Base-by-base conservation (phyloP, 2,797 vertebrate species). In the Periophthalmus magnuspinnatus region DNA sequence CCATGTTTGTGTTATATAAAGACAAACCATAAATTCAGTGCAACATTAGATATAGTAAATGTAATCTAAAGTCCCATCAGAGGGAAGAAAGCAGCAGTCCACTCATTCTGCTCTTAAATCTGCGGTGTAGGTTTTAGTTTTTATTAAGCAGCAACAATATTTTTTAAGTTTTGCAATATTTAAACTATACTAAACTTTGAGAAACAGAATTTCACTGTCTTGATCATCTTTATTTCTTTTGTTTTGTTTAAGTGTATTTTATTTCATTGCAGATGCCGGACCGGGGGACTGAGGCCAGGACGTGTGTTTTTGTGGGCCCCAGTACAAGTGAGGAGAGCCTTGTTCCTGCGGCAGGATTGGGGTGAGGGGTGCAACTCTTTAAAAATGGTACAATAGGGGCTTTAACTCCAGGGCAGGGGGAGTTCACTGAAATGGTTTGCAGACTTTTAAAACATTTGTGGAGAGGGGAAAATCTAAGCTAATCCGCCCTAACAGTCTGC, bases 311-410 rank as follows among this genome's bases (percentile, higher is more conserved):
- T 82, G 70, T 82, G 71, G 82, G 83, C 82, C 76, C 70, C 82
- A 57, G 63, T 66, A 78, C 75, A 85, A 85, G 78, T 80, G 73
- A 63, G 71, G 69, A 71, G 79, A 82, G 79, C 71, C 57, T 76
- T 72, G 78, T 61, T 75, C 70, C 71, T 70, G 74, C 63, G 64
- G 81, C 65, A 82, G 82, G 77, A 76, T 85, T 73, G 86, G 70
- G 86, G 86, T 88, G 82, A 81, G 80, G 75, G 86, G 82, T 85
- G 72, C 47, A 4, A 67, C 66, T 84, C 77, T 85, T 85, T 81
- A 86, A 86, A 84, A 65, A 65, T 32, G 75, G 69, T 83, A 86
- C 85, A 89, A 90, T 83, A 80, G 72, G 61, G 74, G 81, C 84
- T 90, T 90, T 87, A 84, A 90, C 71, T 68, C 61, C 17, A 71